These are phyloP conservation scores for Ramazzottius varieornatus DNA, from an alignment of 2,888 invertebrate genomes.

Conservation along the genomic window DNA sequence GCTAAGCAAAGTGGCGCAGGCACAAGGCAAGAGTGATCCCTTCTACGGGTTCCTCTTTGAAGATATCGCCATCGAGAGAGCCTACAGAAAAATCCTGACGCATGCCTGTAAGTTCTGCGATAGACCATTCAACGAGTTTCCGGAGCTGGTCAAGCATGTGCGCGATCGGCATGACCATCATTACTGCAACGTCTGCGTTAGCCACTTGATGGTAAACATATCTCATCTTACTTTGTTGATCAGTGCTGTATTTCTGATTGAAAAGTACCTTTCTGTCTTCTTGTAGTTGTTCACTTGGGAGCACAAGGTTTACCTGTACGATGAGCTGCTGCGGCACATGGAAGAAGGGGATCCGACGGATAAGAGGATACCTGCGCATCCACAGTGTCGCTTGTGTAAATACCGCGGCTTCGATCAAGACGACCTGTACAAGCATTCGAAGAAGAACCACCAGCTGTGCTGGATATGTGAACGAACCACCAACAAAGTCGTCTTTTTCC, in stretches of 20 bases:
- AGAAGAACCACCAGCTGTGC: neutral
- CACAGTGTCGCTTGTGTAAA: neutral
- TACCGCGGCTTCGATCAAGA: neutral
- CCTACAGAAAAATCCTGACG: neutral
- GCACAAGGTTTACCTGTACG: neutral
- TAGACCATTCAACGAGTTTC: neutral
- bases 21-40: neutral
- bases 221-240: neutral
- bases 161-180: neutral
- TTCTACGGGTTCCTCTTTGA: neutral
- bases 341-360: neutral
- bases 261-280: neutral
- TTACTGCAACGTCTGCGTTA: neutral
- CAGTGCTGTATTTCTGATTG: neutral
- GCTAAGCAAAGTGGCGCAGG: neutral
- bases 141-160: neutral
- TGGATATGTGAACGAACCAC: neutral
- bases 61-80: neutral
- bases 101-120: neutral
- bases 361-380: neutral
- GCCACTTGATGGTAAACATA: neutral
- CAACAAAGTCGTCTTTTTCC: neutral
- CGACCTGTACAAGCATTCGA: neutral
- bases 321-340: slow-evolving; percentile 2
- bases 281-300: neutral